These are phyloP conservation scores for Eristalis pertinax DNA, from an alignment of 2,888 invertebrate species.

Conservation along the genomic window DNA sequence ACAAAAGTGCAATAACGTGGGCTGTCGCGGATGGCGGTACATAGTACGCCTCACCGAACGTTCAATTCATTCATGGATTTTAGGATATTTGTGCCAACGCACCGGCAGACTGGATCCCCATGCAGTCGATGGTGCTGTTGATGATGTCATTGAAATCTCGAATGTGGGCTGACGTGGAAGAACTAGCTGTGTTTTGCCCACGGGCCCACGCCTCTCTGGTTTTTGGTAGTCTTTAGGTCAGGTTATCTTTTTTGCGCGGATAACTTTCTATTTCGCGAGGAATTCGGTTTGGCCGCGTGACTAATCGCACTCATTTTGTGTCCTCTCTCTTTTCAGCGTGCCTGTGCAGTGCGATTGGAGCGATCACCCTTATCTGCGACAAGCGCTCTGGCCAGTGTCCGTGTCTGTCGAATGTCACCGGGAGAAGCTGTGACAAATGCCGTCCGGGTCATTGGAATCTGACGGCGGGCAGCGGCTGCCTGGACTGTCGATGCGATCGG, in stretches of 20 bases:
- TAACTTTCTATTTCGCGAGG: neutral
- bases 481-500: constrained; percentile 90
- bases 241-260: constrained; percentile 21
- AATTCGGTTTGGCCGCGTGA: neutral
- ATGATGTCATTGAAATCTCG: constrained; percentile 65
- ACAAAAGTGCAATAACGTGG: constrained; percentile 57
- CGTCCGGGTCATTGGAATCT: constrained; percentile 91
- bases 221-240: constrained; percentile 63
- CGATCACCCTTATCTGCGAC: constrained; percentile 87
- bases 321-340: constrained; percentile 87
- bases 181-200: constrained; percentile 27
- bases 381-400: constrained; percentile 90
- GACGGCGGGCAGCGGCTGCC: constrained; percentile 87
- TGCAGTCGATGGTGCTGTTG: constrained; percentile 23
- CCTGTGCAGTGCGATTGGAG: constrained; percentile 89
- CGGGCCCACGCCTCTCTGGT: constrained; percentile 43
- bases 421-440: constrained; percentile 89
- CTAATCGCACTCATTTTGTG: neutral
- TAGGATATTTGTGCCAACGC: constrained; percentile 57
- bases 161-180: constrained; percentile 12
- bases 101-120: neutral
- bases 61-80: constrained; percentile 66
- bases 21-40: constrained; percentile 43
- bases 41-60: constrained; percentile 39
- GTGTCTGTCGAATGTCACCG: constrained; percentile 88